These are phyloP conservation scores for Acyrthosiphon pisum DNA, from an alignment of 1,140 invertebrate genomes.

Conservation along the genomic window DNA sequence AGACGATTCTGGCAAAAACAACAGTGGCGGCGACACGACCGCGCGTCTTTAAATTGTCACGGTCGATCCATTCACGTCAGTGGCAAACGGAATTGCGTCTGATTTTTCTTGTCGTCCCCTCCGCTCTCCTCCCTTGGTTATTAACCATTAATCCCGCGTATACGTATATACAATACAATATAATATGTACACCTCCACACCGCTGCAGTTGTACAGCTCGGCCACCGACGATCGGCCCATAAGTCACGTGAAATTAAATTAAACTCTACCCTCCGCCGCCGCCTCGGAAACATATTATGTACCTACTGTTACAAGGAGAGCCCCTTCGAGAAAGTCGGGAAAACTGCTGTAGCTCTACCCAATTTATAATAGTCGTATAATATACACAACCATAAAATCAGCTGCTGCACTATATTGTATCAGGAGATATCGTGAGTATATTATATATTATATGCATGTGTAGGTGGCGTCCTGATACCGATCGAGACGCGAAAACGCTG, in stretches of 20 bases:
- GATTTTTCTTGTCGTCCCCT: constrained; percentile 50
- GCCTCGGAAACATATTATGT: neutral
- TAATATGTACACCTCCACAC: neutral
- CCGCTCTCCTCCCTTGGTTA: neutral
- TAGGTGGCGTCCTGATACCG: neutral
- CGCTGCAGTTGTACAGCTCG: neutral
- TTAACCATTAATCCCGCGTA: constrained; percentile 26
- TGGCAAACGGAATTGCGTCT: constrained; percentile 52
- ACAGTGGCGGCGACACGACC: neutral
- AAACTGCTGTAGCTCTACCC: neutral
- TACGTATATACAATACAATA: neutral
- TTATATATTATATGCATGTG: neutral
- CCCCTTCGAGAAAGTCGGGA: neutral
- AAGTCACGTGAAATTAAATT: constrained; percentile 56
- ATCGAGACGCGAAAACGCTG: neutral
- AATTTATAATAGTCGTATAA: neutral
- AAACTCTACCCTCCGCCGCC: constrained; percentile 26
- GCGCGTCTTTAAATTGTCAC: constrained; percentile 54
- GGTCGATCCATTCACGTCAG: constrained; percentile 55
- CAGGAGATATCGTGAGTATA: neutral
- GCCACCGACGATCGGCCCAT: constrained; percentile 33
- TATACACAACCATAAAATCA: neutral
- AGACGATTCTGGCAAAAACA: constrained; percentile 27
- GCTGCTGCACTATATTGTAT: neutral
- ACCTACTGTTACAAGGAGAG: neutral